phyloP scores from a whole-genome alignment of 2,888 invertebrate species.

The Erpobdella octoculata region DNA sequence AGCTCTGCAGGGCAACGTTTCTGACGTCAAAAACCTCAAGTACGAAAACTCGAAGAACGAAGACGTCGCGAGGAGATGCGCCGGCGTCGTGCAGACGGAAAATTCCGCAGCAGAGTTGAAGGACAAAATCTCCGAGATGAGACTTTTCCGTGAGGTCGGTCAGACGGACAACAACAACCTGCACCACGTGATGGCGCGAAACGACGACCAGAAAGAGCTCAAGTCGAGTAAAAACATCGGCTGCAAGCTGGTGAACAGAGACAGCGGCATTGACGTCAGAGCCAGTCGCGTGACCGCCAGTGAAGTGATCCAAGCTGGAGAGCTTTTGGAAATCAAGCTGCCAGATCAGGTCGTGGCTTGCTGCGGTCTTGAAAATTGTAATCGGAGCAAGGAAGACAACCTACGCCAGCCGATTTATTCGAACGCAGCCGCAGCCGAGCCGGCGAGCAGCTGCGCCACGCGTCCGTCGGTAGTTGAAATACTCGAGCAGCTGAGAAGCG shows the following conservation, averaged over 20 bases:
- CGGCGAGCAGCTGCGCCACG: neutral
- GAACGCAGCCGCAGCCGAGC: neutral
- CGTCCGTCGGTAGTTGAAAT: constrained; percentile 1
- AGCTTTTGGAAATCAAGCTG: neutral
- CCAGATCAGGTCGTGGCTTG: neutral
- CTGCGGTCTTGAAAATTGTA: neutral
- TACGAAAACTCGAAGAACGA: neutral
- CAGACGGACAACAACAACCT: neutral
- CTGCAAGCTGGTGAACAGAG: constrained; percentile 11
- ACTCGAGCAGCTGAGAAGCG: neutral
- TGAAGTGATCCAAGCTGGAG: neutral
- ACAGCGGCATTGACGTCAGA: constrained; percentile 22
- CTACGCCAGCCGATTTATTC: neutral
- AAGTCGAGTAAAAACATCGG: constrained; percentile 9
- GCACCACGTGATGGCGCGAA: neutral
- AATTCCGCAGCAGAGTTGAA: neutral
- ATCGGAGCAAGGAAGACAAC: neutral
- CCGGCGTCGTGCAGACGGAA: neutral
- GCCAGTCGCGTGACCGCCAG: neutral
- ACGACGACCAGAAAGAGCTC: neutral
- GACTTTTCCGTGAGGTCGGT: neutral
- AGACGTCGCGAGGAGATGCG: neutral
- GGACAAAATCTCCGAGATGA: neutral
- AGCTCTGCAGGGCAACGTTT: neutral
- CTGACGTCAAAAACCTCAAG: neutral